A percentile compares a stretch with the other conserved stretches of the same genome.
Conservation (phyloP, 2,797 vertebrate species). For the Mergus octosetaceus region DNA sequence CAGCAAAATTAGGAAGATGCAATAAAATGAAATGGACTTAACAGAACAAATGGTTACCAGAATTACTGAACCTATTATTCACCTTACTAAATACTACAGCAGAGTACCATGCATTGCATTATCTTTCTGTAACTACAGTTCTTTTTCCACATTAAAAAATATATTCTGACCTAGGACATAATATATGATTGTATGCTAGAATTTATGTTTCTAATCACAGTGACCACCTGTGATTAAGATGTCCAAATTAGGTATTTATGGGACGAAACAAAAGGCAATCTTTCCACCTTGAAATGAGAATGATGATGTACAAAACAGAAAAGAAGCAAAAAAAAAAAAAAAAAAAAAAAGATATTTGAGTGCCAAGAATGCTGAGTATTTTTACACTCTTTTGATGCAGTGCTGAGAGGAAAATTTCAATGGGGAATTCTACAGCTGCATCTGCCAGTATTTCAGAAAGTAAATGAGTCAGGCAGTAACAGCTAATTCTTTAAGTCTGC, state of each 20-base stretch:
- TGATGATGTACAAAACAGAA: background rate
- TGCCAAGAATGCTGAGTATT: conserved; percentile 34
- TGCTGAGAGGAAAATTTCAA: background rate
- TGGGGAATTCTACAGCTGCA: background rate
- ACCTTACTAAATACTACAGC: background rate
- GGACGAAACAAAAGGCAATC: background rate
- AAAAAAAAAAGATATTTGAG: background rate
- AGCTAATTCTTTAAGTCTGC: background rate
- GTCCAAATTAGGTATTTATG: background rate
- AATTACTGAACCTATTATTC: conserved; percentile 19
- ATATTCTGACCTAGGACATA: background rate
- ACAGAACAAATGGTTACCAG: background rate
- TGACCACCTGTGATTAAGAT: conserved; percentile 2
- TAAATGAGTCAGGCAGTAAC: background rate
- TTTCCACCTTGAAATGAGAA: background rate
- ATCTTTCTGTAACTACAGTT: background rate
- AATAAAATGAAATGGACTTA: conserved; percentile 25
- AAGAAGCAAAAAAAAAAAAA: too few relatives aligned
- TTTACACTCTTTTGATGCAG: background rate
- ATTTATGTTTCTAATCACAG: conserved; percentile 1
- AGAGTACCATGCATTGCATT: background rate
- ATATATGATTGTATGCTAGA: background rate
- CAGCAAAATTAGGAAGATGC: background rate
- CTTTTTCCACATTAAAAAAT: background rate
- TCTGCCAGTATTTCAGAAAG: background rate